Evolutionary conservation across 2,113 vertebrate genomes (phyloP).

Genomic region (Larimichthys crocea): DNA sequence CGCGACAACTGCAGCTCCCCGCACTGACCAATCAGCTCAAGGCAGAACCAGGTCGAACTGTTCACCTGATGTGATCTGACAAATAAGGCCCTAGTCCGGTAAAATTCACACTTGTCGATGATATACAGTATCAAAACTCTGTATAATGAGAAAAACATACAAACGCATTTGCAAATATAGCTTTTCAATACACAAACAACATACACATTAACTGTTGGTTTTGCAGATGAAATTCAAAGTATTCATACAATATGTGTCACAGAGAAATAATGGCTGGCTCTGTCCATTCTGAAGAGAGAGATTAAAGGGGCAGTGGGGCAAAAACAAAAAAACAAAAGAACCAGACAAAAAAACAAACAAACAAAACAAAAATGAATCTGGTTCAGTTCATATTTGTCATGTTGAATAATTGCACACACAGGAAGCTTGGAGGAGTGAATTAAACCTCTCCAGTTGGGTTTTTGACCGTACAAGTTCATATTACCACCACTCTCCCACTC

Average conservation of each 20-base stretch:
- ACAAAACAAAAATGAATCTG: constrained; percentile 18
- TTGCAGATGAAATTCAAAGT: constrained; percentile 70
- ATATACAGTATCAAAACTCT: constrained; percentile 76
- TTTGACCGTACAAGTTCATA: constrained; percentile 65
- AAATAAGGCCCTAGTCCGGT: constrained; percentile 63
- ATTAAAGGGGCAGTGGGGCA: constrained; percentile 33
- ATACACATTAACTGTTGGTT: constrained; percentile 68
- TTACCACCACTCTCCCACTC: constrained; percentile 58
- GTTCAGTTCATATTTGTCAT: constrained; percentile 69
- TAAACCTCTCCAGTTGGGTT: constrained; percentile 67
- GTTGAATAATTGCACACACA: constrained; percentile 66
- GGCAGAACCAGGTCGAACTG: constrained; percentile 42
- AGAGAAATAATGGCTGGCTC: constrained; percentile 69
- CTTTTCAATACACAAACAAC: constrained; percentile 70
- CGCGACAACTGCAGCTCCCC: constrained; percentile 32
- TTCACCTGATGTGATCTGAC: constrained; percentile 32
- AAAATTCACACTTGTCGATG: constrained; percentile 65
- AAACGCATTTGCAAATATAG: constrained; percentile 72
- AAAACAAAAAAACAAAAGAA: constrained; percentile 13
- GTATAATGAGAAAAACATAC: constrained; percentile 68
- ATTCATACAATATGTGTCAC: constrained; percentile 66
- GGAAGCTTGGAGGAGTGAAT: constrained; percentile 65
- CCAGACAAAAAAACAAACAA: constrained; percentile 17
- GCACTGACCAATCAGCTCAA: constrained; percentile 34
- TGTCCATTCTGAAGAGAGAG: constrained; percentile 54